A percentile compares a stretch with the other conserved stretches of the same genome.
These are phyloP conservation scores for Lepeophtheirus salmonis DNA, from an alignment of 1,140 invertebrate species.

Conservation along the genomic window DNA sequence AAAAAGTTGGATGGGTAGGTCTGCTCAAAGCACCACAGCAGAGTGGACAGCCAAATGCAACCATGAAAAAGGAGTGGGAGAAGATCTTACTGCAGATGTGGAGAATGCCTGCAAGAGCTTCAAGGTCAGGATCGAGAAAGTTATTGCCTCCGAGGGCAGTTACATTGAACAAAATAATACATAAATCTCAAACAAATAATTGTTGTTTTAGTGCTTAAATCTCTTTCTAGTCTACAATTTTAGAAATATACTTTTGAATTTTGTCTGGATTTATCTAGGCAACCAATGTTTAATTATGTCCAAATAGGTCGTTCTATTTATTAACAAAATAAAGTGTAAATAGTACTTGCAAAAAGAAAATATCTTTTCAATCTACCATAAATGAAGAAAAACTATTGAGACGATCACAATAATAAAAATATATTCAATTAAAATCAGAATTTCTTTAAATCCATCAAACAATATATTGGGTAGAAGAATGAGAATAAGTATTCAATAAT, in stretches of 20 bases:
- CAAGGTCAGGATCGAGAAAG: background rate
- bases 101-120: background rate
- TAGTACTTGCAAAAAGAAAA: no score
- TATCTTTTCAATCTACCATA: no score
- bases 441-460: no score
- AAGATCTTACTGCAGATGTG: background rate
- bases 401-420: no score
- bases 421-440: no score
- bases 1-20: background rate
- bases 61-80: background rate
- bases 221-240: background rate
- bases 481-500: no score
- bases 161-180: background rate
- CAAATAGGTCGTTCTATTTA: no score
- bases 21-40: background rate
- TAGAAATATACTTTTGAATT: background rate
- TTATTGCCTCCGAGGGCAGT: background rate
- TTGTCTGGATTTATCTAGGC: background rate
- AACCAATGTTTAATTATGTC: no score
- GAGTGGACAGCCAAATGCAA: background rate
- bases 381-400: no score
- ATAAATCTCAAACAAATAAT: background rate
- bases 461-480: no score
- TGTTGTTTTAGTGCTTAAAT: background rate
- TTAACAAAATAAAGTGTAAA: no score